Conservation (phyloP, 2,797 vertebrate species). For the Tragopan temminckii region DNA sequence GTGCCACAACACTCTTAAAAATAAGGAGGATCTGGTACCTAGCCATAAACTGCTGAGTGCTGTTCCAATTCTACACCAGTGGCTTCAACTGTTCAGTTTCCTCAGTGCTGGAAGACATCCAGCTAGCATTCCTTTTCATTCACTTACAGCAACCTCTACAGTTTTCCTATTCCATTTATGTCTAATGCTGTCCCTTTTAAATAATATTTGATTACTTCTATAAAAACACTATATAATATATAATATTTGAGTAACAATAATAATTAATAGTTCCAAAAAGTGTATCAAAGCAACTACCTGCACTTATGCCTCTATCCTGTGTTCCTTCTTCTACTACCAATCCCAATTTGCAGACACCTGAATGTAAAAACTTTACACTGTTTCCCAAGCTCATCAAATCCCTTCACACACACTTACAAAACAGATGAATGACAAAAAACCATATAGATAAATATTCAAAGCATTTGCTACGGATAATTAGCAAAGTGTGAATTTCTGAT, state of each 20-base stretch:
- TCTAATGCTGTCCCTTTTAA: background rate
- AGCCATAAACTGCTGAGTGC: background rate
- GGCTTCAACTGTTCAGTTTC: background rate
- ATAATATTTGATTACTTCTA: background rate
- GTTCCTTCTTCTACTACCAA: background rate
- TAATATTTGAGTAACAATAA: background rate
- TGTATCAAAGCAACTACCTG: background rate
- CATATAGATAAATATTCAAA: background rate
- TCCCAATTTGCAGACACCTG: background rate
- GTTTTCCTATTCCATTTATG: background rate
- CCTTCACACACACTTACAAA: background rate
- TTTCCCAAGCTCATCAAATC: background rate
- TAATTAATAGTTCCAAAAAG: background rate
- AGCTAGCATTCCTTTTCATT: background rate
- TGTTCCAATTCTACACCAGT: background rate
- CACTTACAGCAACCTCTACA: background rate
- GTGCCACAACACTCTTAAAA: background rate
- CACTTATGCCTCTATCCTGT: background rate
- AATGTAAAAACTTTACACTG: background rate
- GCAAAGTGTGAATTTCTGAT: background rate
- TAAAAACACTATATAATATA: no score
- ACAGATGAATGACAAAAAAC: background rate
- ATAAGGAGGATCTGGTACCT: background rate
- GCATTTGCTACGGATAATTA: background rate
- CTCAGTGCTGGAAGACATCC: background rate